These are phyloP conservation scores for Enteromius paludinosus DNA, from an alignment of 2,797 vertebrate species.

Conservation along the genomic window DNA sequence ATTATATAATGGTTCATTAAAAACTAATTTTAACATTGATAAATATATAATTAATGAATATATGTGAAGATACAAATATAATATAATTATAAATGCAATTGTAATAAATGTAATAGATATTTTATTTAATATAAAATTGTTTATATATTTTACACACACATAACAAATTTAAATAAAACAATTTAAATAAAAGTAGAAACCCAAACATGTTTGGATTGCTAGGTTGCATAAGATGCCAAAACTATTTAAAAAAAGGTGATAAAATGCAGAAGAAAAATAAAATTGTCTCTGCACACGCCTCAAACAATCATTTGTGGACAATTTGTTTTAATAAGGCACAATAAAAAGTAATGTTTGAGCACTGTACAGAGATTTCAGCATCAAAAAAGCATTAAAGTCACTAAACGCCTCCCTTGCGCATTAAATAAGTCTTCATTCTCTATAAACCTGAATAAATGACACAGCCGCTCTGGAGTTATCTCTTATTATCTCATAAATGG, in stretches of 20 bases:
- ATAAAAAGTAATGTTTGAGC: not conserved
- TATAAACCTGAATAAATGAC: conserved; percentile 18
- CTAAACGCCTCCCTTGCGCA: not conserved
- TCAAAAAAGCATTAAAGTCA: conserved; percentile 18
- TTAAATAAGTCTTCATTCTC: conserved; percentile 1
- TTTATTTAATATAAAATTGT: not conserved
- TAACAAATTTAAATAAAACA: not conserved
- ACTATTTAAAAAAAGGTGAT: no score
- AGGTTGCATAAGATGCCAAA: not conserved
- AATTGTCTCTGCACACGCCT: not conserved
- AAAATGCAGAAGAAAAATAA: not conserved
- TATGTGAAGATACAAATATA: not conserved
- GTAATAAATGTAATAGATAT: not conserved
- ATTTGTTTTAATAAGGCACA: not conserved
- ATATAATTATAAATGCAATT: not conserved
- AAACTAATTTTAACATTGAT: not conserved
- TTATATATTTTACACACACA: not conserved
- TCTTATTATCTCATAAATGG: conserved; percentile 24
- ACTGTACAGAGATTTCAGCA: not conserved
- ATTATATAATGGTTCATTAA: not conserved
- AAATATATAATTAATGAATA: not conserved
- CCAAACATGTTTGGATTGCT: not conserved
- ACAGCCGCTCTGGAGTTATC: conserved; percentile 14
- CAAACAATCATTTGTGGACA: not conserved
- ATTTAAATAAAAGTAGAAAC: not conserved